phyloP scores from a whole-genome alignment of 2,113 vertebrate species.

The Hydrolagus affinis region DNA sequence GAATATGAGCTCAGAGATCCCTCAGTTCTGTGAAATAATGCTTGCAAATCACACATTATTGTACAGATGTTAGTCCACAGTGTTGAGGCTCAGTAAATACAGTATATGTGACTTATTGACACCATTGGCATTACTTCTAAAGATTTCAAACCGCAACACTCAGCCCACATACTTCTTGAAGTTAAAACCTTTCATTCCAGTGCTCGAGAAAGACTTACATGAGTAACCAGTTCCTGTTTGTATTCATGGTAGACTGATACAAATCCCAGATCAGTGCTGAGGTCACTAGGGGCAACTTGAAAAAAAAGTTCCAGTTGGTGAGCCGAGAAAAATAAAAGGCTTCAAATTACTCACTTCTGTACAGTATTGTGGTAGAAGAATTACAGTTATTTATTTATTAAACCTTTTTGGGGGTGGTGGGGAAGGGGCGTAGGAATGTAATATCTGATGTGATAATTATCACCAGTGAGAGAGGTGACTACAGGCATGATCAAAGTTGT shows the following conservation, averaged over 20 bases:
- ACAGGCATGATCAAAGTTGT: too few relatives aligned
- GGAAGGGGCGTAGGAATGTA: too few relatives aligned
- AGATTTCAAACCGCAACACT: conserved; percentile 1
- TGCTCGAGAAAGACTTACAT: conserved; percentile 8
- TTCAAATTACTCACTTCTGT: too few relatives aligned
- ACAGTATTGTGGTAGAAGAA: too few relatives aligned
- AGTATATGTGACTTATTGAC: conserved; percentile 31
- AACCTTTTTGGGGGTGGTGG: too few relatives aligned
- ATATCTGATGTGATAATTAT: too few relatives aligned
- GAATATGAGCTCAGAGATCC: neutral
- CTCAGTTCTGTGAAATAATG: neutral
- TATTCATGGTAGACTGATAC: neutral
- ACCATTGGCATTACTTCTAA: conserved; percentile 19
- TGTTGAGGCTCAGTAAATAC: neutral
- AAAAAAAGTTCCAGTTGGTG: neutral
- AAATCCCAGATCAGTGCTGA: neutral
- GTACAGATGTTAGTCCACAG: conserved; percentile 22
- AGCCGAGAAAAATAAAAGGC: neutral
- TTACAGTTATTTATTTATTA: too few relatives aligned
- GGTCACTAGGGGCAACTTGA: neutral
- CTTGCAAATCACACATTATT: conserved; percentile 15
- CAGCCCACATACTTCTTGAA: conserved; percentile 16
- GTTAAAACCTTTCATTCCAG: neutral
- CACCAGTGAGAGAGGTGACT: too few relatives aligned
- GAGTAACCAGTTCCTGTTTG: neutral